These are phyloP conservation scores for Bugula neritina DNA, from an alignment of 2,888 invertebrate species.

Conservation along the genomic window DNA sequence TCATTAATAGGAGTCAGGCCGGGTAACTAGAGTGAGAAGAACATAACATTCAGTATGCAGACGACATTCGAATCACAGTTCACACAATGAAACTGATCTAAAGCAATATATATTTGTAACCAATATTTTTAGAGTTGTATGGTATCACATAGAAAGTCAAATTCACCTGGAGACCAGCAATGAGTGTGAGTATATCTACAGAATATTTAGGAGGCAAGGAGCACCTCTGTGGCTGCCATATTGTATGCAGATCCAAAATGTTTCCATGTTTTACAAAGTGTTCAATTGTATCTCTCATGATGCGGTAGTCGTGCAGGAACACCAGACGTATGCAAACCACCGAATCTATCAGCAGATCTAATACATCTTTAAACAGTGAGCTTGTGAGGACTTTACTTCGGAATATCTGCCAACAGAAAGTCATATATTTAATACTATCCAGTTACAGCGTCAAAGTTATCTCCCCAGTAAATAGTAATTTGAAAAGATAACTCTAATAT, in stretches of 20 bases:
- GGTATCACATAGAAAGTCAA: not conserved
- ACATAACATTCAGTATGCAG: too few relatives aligned
- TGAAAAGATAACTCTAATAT: too few relatives aligned
- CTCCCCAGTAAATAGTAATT: too few relatives aligned
- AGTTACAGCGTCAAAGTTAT: too few relatives aligned
- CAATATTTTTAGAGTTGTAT: too few relatives aligned
- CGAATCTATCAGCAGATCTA: not conserved
- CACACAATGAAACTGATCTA: too few relatives aligned
- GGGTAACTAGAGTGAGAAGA: not conserved
- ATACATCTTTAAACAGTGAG: conserved; percentile 2
- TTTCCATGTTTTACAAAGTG: conserved; percentile 19
- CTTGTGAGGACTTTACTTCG: conserved; percentile 6
- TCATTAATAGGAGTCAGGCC: not conserved
- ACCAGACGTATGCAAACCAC: conserved; percentile 16
- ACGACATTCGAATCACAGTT: too few relatives aligned
- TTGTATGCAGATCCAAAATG: conserved; percentile 8
- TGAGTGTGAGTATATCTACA: conserved; percentile 1
- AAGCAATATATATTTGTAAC: too few relatives aligned
- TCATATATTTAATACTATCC: too few relatives aligned
- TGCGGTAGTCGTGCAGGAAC: conserved; percentile 9
- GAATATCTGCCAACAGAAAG: conserved; percentile 17
- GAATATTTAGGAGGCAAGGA: conserved; percentile 9
- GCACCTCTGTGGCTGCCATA: conserved; percentile 24
- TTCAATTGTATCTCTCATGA: conserved; percentile 8
- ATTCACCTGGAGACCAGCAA: conserved; percentile 6